Evolutionary conservation across 2,113 vertebrate genomes (phyloP), one percentile per base, ranked within the genome.

Genomic region (Oenanthe melanoleuca): DNA sequence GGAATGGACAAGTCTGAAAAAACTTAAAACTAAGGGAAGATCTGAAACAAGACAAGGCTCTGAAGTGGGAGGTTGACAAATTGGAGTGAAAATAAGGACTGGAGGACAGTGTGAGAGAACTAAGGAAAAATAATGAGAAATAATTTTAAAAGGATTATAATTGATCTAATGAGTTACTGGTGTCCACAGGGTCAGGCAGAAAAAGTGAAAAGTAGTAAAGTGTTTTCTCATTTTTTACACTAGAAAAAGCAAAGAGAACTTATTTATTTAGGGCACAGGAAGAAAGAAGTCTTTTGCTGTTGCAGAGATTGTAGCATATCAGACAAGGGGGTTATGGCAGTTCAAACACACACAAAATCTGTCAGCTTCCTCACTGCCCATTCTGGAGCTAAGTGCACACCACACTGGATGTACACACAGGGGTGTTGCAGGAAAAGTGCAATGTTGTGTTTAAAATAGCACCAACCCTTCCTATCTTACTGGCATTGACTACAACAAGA

Each of bases 371-470:
- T 84, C 79, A 33, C 21, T 42, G 66, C 23, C 75, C 33, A 5
- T 88, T 92, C 80, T 86, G 64, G 71, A 94, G 33, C 53, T 85
- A 44, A 69, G n/a, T 29, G n/a, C 1, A 4, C 47, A 85, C 33
- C 33, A 52, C 2, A 1, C 21, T 64, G 28, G 56, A 80, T 77
- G 64, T 44, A 63, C 47, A 77, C 2, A 0, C 42, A 67, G 82
- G 81, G 75, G 34, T 55, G 80, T 90, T 90, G 60, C 72, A 93
- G 91, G 91, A 94, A 93, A 96, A 94, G 47, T 83, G 56, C 56
- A 88, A 88, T 65, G 45, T 37, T 60, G 26, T 49, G 29, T 93
- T 88, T 93, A 92, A 92, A 96, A 97, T 78, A 93, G 67, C 75
- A 80, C 52, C 0, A 4, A 86, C 50, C 74, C 80, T 94, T 92